Evolutionary conservation across 2,888 invertebrate genomes (phyloP).

Genomic region (Formica aserva): DNA sequence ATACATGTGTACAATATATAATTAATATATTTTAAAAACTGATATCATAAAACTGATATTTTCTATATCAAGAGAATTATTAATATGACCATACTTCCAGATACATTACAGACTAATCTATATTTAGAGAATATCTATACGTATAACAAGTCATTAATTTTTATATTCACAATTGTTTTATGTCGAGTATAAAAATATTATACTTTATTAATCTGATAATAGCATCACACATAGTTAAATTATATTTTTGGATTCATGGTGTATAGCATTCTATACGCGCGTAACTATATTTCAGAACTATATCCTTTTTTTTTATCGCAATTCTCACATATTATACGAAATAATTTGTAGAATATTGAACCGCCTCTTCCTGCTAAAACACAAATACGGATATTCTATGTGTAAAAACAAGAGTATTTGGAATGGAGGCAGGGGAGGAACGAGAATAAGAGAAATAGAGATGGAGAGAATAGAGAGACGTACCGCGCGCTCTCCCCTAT

Average conservation of each 20-base stretch:
- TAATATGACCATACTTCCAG: not conserved
- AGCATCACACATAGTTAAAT: slow-evolving; percentile 62
- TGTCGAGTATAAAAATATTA: slow-evolving; percentile 74
- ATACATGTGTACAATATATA: not conserved
- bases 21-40: not conserved
- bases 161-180: slow-evolving; percentile 55
- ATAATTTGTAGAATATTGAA: slow-evolving; percentile 59
- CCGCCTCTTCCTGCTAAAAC: slow-evolving; percentile 76
- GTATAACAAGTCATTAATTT: slow-evolving; percentile 17
- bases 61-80: not conserved
- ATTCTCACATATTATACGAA: slow-evolving; percentile 1
- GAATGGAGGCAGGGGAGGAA: not conserved
- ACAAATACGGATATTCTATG: slow-evolving; percentile 65
- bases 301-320: slow-evolving; percentile 11
- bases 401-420: slow-evolving; percentile 26
- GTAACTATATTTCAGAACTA: slow-evolving; percentile 35
- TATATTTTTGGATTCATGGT: slow-evolving; percentile 66
- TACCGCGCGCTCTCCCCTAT: slow-evolving; percentile 65
- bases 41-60: not conserved
- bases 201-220: slow-evolving; percentile 71
- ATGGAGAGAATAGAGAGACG: slow-evolving; percentile 53
- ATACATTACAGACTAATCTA: slow-evolving; percentile 18
- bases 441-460: slow-evolving; percentile 30
- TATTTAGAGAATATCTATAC: slow-evolving; percentile 5
- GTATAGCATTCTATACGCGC: slow-evolving; percentile 48